Base-by-base conservation (phyloP, 2,113 vertebrate species). In the Herpetotheres cachinnans region DNA sequence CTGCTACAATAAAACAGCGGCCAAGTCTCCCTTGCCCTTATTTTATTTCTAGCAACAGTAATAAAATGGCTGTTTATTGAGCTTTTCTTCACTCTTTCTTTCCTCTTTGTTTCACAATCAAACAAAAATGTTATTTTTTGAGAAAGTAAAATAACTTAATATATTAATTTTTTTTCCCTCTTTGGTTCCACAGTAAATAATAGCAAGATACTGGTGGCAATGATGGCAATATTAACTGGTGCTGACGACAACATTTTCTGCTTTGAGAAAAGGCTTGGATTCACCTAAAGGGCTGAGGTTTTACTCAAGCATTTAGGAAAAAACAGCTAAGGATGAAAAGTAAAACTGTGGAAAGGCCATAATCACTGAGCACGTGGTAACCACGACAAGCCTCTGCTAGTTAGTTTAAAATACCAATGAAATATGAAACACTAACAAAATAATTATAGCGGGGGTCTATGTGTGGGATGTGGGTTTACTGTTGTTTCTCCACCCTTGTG, bases 41-140 rank as follows among this genome's bases (percentile, higher is more conserved):
- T 92, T 97, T 97, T 95, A 97, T 96, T 97, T 95, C 97, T 65
- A 92, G 93, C 59, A 95, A 94, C 79, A 95, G 97, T 97, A 97
- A 98, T 98, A 98, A 98, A 98, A 96, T 78, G 95, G 65, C 86
- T 97, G 36, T 98, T 98, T 98, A 98, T 96, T 93, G 97, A 94
- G 95, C 96, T 87, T 96, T 96, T 73, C 46, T 88, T 92, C 83
- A 66, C 54, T 83, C 77, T 86, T 82, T 36, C 65, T 95, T 67
- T 80, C 54, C 56, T 70, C 69, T 92, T 49, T 87, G 97, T 96
- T 98, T 98, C 97, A 96, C 95, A 94, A 89, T 95, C 97, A 97
- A 98, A 97, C 95, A 98, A 98, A 98, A 95, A 96, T 4, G 27
- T 95, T 96, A 96, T 97, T 98, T 83, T 98, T 97, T 96, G 93